Evolutionary conservation across 2,113 vertebrate genomes (phyloP).

Genomic region (Ahaetulla prasina): DNA sequence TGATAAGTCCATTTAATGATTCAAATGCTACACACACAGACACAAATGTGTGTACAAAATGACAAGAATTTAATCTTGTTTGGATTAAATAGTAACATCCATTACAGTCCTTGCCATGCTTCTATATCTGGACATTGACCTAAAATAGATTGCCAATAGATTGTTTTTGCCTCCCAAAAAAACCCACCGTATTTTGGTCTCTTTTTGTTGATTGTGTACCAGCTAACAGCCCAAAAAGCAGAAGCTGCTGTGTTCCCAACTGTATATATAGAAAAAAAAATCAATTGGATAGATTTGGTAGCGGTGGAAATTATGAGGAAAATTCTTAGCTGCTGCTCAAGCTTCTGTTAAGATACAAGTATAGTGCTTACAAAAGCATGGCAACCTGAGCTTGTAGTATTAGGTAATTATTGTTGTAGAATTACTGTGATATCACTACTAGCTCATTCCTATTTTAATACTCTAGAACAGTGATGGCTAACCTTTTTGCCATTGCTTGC

Average conservation of each 20-base stretch:
- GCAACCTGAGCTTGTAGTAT: neutral
- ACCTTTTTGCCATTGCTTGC: no score
- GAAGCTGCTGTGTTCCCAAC: neutral
- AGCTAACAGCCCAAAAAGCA: neutral
- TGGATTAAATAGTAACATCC: no score
- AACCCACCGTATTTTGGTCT: no score
- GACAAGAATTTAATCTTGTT: no score
- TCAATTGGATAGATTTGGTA: neutral
- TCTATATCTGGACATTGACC: no score
- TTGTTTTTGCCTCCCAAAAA: no score
- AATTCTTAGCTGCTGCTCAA: neutral
- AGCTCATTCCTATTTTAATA: neutral
- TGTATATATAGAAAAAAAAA: neutral
- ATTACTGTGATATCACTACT: neutral
- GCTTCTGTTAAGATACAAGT: neutral
- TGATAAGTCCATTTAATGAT: neutral
- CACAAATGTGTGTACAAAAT: no score
- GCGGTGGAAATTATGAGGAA: neutral
- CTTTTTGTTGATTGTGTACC: neutral
- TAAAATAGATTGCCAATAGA: no score
- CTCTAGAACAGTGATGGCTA: constrained; percentile 1
- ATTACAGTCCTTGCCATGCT: no score
- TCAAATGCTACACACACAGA: neutral
- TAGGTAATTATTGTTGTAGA: fast-evolving
- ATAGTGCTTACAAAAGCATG: neutral